A percentile compares a stretch with the other conserved stretches of the same genome.
Evolutionary conservation across 2,797 vertebrate genomes (phyloP).

Genomic region (Anableps anableps): DNA sequence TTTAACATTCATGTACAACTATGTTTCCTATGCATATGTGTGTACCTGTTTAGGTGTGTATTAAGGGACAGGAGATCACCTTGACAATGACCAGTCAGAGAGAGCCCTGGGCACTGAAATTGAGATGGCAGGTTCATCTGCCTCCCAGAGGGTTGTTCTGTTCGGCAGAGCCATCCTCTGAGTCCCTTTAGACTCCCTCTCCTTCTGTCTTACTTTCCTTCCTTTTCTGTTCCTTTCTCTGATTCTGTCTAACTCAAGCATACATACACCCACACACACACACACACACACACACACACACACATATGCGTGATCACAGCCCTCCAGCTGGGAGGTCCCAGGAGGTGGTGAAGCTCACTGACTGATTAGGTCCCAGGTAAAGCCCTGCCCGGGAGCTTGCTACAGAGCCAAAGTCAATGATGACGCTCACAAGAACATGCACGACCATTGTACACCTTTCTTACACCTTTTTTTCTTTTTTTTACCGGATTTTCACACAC

Average conservation of each 20-base stretch:
- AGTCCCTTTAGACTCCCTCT: constrained; percentile 46
- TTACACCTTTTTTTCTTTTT: constrained; percentile 17
- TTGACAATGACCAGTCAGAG: constrained; percentile 83
- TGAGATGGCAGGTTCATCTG: constrained; percentile 72
- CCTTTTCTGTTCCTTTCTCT: constrained; percentile 30
- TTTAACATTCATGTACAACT: constrained; percentile 31
- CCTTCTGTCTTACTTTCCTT: constrained; percentile 28
- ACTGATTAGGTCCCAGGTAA: constrained; percentile 91
- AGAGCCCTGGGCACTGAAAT: constrained; percentile 80
- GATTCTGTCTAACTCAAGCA: constrained; percentile 15
- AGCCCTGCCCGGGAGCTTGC: constrained; percentile 86
- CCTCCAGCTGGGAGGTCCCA: constrained; percentile 84
- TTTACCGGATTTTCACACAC: not conserved
- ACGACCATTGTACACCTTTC: constrained; percentile 48
- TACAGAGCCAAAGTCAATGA: constrained; percentile 88
- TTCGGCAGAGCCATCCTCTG: constrained; percentile 71
- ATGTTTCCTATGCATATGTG: constrained; percentile 40
- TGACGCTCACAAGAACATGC: constrained; percentile 64
- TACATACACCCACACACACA: constrained; percentile 5
- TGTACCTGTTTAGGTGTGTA: constrained; percentile 61
- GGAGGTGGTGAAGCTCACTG: constrained; percentile 83
- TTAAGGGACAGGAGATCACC: constrained; percentile 76
- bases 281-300: constrained; percentile 25
- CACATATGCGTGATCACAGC: constrained; percentile 39
- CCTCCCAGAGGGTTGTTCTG: constrained; percentile 79